A percentile compares a stretch with the other conserved stretches of the same genome.
Conservation (phyloP, 2,113 vertebrate genomes). For the Eudyptes chrysolophus region DNA sequence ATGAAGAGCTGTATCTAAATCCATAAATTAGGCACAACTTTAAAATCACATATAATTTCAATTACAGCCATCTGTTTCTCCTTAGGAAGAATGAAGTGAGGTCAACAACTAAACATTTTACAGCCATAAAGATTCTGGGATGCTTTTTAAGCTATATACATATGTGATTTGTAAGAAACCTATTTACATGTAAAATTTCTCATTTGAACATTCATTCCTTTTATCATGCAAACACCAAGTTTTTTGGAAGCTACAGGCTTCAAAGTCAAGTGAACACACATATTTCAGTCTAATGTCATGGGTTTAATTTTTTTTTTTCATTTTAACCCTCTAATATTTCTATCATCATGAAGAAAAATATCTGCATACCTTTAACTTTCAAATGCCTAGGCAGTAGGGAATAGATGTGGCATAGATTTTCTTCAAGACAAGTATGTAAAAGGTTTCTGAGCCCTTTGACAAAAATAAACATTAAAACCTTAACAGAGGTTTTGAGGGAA, state of each 20-base stretch:
- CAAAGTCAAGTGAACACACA: neutral
- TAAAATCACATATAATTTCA: constrained; percentile 52
- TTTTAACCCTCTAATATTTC: neutral
- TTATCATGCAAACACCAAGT: constrained; percentile 42
- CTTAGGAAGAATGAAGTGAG: constrained; percentile 36
- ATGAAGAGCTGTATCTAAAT: constrained; percentile 4
- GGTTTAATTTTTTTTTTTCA: neutral
- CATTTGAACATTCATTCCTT: constrained; percentile 32
- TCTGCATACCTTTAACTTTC: neutral
- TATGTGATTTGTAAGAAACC: constrained; percentile 42
- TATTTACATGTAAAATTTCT: constrained; percentile 50
- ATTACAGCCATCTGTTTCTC: constrained; percentile 63
- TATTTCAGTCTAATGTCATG: neutral
- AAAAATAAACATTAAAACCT: neutral
- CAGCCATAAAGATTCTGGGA: constrained; percentile 9
- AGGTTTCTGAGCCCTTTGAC: neutral
- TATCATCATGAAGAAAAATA: neutral
- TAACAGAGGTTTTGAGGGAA: neutral
- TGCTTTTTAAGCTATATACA: constrained; percentile 41
- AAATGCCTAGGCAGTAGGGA: neutral
- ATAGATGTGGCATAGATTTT: neutral
- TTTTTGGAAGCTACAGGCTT: constrained; percentile 36
- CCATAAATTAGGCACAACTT: constrained; percentile 41
- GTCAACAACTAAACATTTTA: constrained; percentile 40
- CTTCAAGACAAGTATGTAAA: neutral